phyloP scores from a whole-genome alignment of 2,888 invertebrate species.

The Stomorhina lunata region DNA sequence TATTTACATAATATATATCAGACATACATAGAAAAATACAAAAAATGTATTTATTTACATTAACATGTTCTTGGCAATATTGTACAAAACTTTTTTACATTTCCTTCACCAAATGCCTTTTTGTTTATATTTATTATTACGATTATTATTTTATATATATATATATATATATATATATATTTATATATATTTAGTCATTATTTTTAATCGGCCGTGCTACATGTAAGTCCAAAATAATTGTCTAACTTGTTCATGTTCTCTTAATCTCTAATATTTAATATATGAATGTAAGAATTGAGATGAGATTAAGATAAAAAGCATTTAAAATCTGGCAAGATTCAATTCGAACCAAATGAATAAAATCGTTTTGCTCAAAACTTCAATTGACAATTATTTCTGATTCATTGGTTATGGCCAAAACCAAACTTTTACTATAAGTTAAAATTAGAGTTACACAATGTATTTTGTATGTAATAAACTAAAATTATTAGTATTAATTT shows the following conservation, averaged over 20 bases:
- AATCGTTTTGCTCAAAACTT: too few relatives aligned
- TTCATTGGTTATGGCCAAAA: background rate
- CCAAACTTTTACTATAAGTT: background rate
- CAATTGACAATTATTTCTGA: background rate
- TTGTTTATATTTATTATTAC: conserved; percentile 13
- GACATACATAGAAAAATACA: background rate
- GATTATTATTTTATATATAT: background rate
- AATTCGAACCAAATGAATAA: too few relatives aligned
- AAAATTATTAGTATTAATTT: background rate
- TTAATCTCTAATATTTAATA: too few relatives aligned
- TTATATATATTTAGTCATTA: conserved; percentile 13
- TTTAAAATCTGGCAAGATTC: too few relatives aligned
- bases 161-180: background rate
- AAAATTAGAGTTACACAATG: background rate
- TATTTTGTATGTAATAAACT: background rate
- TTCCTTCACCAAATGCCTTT: conserved; percentile 36
- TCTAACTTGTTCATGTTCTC: too few relatives aligned
- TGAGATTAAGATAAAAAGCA: too few relatives aligned
- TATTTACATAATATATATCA: background rate
- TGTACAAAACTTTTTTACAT: conserved; percentile 18
- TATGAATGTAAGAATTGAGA: too few relatives aligned
- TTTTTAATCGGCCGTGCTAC: background rate
- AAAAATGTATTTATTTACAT: background rate
- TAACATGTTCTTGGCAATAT: conserved; percentile 18
- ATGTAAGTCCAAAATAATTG: background rate